A percentile compares a stretch with the other conserved stretches of the same genome.
Evolutionary conservation across 2,888 invertebrate species (phyloP).

Genomic region (Eretmocerus hayati): DNA sequence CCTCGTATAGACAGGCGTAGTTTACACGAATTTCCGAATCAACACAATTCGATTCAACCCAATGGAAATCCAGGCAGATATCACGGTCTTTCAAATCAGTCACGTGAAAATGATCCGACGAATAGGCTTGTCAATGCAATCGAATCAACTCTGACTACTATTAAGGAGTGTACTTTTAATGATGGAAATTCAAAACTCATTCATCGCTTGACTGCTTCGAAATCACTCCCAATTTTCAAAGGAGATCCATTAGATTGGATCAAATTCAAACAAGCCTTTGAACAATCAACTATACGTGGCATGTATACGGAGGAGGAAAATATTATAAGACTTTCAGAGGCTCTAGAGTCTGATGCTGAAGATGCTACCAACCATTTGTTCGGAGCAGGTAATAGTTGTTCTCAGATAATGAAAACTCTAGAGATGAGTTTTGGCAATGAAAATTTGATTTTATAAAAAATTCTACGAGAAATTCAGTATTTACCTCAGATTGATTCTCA

Average conservation of each 20-base stretch:
- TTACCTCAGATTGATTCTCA: background rate
- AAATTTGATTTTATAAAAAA: background rate
- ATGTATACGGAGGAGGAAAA: background rate
- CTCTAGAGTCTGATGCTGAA: background rate
- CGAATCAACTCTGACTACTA: background rate
- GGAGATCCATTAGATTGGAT: background rate
- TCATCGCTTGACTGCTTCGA: background rate
- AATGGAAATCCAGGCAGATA: too few relatives aligned
- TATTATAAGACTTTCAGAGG: background rate
- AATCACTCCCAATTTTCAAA: background rate
- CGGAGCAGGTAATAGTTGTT: background rate
- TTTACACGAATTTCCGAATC: too few relatives aligned
- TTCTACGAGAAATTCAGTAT: background rate
- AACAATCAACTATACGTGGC: background rate
- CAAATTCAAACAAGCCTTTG: background rate
- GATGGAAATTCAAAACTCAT: background rate
- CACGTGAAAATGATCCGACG: too few relatives aligned
- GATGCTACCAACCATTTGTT: background rate
- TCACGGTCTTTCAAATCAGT: too few relatives aligned
- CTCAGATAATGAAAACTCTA: background rate
- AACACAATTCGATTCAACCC: too few relatives aligned
- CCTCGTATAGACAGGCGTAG: too few relatives aligned
- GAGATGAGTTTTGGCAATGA: conserved; percentile 1
- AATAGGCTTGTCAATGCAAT: background rate
- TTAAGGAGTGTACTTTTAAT: background rate